Conservation (phyloP, 2,113 vertebrate species). For the Aepyceros melampus region DNA sequence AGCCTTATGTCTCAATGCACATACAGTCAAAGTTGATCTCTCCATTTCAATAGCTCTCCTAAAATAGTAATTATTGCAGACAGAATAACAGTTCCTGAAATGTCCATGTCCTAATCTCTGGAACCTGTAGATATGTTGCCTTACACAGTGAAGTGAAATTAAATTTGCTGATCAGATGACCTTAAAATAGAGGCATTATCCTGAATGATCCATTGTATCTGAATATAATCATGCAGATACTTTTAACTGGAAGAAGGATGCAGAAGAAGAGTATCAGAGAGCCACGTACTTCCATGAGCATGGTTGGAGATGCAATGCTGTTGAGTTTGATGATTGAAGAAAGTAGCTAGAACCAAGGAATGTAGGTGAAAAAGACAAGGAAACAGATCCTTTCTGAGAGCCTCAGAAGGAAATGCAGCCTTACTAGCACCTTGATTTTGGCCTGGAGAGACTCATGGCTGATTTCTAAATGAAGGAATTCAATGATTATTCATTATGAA, state of each 20-base stretch:
- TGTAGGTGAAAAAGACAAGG: background rate
- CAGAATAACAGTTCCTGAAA: background rate
- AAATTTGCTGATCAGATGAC: background rate
- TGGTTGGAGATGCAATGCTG: background rate
- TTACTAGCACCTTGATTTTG: background rate
- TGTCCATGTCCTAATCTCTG: background rate
- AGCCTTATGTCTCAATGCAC: background rate
- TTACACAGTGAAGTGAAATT: background rate
- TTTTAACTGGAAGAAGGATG: background rate
- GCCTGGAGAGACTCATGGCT: background rate
- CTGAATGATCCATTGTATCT: background rate
- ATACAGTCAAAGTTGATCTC: background rate
- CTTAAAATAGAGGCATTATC: background rate
- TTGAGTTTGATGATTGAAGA: background rate
- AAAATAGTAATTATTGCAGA: background rate
- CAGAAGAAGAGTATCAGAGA: background rate
- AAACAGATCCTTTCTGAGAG: background rate
- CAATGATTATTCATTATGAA: background rate
- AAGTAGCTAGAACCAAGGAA: background rate
- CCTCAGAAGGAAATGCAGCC: background rate
- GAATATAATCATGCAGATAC: background rate
- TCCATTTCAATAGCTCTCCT: background rate
- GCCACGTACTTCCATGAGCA: background rate
- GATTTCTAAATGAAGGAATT: background rate
- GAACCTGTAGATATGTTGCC: background rate